Conservation (phyloP, 2,113 vertebrate species). For the Terrapene triunguis region DNA sequence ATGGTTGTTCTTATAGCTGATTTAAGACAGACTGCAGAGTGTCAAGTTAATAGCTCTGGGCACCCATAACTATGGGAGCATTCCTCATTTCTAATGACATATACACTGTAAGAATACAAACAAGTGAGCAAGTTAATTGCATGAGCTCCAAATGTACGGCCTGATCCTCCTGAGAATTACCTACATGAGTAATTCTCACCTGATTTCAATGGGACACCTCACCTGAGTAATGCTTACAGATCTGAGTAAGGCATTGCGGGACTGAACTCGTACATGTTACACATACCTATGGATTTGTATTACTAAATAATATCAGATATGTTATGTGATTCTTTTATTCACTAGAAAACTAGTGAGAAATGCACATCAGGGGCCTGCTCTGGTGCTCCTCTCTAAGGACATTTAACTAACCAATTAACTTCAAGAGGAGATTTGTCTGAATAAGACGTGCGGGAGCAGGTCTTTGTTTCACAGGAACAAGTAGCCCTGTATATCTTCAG, state of each 20-base stretch:
- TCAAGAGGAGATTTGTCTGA: not conserved
- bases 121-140: not conserved
- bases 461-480: conserved; percentile 2
- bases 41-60: not conserved
- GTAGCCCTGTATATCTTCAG: not conserved
- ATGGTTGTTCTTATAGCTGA: conserved; percentile 11
- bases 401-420: not conserved
- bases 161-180: not conserved
- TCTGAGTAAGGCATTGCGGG: not conserved
- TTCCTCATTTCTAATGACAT: conserved; percentile 2
- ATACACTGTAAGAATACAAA: not conserved
- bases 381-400: not conserved
- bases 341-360: not conserved
- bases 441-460: not conserved
- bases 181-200: not conserved
- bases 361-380: not conserved
- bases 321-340: not conserved
- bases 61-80: not conserved
- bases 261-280: not conserved
- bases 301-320: not conserved
- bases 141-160: accelerated
- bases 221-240: not conserved
- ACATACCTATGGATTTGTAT: not conserved
- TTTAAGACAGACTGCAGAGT: conserved; percentile 36
- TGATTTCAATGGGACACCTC: not conserved